These are phyloP conservation scores for Caenorhabditis uteleia DNA, from an alignment of 2,888 invertebrate genomes.

Conservation along the genomic window DNA sequence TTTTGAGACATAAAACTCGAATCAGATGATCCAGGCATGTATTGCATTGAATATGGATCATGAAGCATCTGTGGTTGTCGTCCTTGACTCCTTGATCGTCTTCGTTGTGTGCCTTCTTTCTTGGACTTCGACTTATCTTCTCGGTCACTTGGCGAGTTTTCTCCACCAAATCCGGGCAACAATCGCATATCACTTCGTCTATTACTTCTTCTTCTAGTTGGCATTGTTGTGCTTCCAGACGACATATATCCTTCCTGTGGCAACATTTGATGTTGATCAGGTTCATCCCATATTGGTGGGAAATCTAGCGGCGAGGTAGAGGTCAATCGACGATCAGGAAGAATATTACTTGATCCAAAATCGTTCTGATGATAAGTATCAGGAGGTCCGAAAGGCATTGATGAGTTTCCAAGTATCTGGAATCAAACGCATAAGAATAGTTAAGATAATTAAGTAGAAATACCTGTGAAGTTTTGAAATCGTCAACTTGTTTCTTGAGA, in stretches of 20 bases:
- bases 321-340: not conserved
- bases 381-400: not conserved
- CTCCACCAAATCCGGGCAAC: slow-evolving; percentile 5
- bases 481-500: slow-evolving; percentile 32
- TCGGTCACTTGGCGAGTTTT: slow-evolving; percentile 40
- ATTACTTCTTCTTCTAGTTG: slow-evolving; percentile 21
- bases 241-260: slow-evolving; percentile 25
- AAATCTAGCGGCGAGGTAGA: slow-evolving; percentile 1
- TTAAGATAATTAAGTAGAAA: not conserved
- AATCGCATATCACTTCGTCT: slow-evolving; percentile 25
- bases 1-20: slow-evolving; percentile 29
- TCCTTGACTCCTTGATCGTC: slow-evolving; percentile 54
- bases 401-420: not conserved
- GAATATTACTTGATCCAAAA: too few relatives aligned
- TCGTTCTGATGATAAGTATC: too few relatives aligned
- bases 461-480: slow-evolving; percentile 12
- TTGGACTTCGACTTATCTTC: slow-evolving; percentile 40
- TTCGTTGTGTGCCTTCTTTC: slow-evolving; percentile 19
- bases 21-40: slow-evolving; percentile 36
- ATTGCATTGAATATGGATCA: slow-evolving; percentile 22
- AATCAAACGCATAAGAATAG: too few relatives aligned
- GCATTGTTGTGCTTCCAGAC: slow-evolving; percentile 15
- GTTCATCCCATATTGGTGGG: slow-evolving; percentile 47
- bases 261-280: slow-evolving; percentile 9
- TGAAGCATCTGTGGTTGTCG: slow-evolving; percentile 28